Base-by-base conservation (phyloP, 2,797 vertebrate species). In the Nyctibius grandis region DNA sequence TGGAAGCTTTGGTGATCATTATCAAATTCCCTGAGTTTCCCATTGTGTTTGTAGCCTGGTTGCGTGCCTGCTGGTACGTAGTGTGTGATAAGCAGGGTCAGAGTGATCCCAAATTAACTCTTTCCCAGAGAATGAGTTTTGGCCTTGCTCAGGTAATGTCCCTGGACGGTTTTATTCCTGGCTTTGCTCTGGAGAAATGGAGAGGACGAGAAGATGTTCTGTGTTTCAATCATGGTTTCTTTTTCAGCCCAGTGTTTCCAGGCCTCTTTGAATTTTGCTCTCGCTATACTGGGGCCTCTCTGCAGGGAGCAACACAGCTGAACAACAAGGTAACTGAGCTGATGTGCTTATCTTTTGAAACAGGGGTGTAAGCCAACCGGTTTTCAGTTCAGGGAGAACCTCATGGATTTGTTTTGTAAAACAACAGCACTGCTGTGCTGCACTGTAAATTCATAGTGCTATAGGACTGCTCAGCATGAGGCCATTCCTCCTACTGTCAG, bases 211-310 rank as follows among this genome's bases (percentile, higher is more conserved):
- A 1, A 6, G 23, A 9, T 26, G 18, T n/a, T 80, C 56, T 31
- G 31, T n/a, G 47, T 73, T 42, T 65, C 34, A 75, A 6, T 44
- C 47, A 1, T 28, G 44, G 4, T 80, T 91, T 92, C 36, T 89
- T 53, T 92, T 95, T 31, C 93, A 99, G 99, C 97, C 99, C 99
- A 4, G 99, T 99, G 89, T 99, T 99, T 96, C 99, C 99, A 50
- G 99, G 99, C 59, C 98, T 99, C 38, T 99, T 99, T 95, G 99
- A 99, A 85, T 99, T 99, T 95, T 99, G 99, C 83, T 99, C 99
- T 85, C 98, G 99, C 89, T 99, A 99, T 93, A 99, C 99, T 1
- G 99, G 99, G 21, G 99, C 99, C 22, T 99, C 99, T 48, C 97
- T 99, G 81, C 99, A 99, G 88, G 99, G 99, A 98, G 99, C 99